A percentile compares a stretch with the other conserved stretches of the same genome.
Evolutionary conservation across 2,113 vertebrate genomes (phyloP).

Genomic region (Myotis davidii): DNA sequence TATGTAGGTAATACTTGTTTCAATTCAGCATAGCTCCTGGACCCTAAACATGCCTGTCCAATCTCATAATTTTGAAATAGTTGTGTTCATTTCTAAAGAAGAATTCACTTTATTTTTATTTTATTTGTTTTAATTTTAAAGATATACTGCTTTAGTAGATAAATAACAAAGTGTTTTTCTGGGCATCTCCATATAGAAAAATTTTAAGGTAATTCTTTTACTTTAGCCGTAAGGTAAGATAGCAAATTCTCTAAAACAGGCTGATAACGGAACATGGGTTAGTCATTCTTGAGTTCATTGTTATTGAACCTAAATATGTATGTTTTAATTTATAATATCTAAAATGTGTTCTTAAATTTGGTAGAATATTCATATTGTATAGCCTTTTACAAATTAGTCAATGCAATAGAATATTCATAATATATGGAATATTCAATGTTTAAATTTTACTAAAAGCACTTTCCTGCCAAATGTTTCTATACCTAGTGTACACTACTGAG

Average conservation of each 20-base stretch:
- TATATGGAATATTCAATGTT: background rate
- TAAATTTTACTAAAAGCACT: background rate
- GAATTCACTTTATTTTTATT: constrained; percentile 1
- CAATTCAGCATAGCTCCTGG: background rate
- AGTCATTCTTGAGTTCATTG: background rate
- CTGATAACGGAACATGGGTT: background rate
- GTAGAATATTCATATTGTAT: background rate
- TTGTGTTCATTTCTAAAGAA: constrained; percentile 4
- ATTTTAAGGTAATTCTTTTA: background rate
- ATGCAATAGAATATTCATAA: background rate
- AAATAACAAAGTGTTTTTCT: background rate
- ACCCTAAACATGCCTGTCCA: background rate
- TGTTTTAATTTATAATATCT: constrained; percentile 32
- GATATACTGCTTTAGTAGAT: background rate
- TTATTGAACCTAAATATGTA: background rate
- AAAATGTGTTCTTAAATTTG: background rate
- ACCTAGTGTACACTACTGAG: background rate
- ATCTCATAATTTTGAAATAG: constrained; percentile 50
- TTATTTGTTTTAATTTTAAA: constrained; percentile 32
- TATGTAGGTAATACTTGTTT: background rate
- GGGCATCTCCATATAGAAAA: background rate
- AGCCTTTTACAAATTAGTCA: background rate
- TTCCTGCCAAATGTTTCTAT: background rate
- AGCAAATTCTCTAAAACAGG: background rate
- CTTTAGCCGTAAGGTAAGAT: background rate